Conservation (phyloP, 2,888 invertebrate genomes). For the Penaeus monodon region DNA sequence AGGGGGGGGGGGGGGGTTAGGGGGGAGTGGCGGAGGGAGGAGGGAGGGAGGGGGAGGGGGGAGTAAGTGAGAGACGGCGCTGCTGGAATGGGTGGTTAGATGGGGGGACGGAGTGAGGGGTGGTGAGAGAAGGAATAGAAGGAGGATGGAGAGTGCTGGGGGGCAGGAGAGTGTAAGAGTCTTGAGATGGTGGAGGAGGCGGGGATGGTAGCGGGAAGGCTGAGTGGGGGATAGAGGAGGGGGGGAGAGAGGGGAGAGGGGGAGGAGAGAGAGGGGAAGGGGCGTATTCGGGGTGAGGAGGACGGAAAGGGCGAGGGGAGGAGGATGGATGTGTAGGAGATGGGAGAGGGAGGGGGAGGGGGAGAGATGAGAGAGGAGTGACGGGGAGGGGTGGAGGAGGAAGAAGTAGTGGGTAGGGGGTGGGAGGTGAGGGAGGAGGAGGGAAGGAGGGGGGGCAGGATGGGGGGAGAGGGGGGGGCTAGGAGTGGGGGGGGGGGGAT, state of each 20-base stretch:
- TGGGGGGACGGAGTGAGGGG: not conserved
- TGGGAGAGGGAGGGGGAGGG: not conserved
- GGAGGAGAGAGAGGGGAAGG: not conserved
- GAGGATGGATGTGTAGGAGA: no score
- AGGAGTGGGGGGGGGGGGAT: no score
- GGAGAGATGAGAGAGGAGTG: not conserved
- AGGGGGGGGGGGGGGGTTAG: not conserved
- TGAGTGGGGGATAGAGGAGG: no score
- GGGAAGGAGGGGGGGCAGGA: not conserved
- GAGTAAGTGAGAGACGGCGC: not conserved
- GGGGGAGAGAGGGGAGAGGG: not conserved
- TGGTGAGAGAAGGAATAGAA: not conserved
- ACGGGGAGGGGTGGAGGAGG: slow-evolving; percentile 6
- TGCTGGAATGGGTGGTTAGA: not conserved
- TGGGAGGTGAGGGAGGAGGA: not conserved
- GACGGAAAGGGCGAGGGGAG: not conserved
- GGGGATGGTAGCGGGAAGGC: not conserved
- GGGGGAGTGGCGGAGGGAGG: no score
- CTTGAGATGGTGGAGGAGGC: not conserved
- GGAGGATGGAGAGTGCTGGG: not conserved
- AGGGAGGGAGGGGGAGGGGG: not conserved
- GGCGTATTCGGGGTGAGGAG: not conserved
- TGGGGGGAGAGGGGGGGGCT: not conserved
- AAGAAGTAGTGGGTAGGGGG: not conserved
- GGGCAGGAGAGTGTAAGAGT: not conserved